Evolutionary conservation across 1,140 invertebrate genomes (phyloP), one percentile per base, ranked within the genome.

Genomic region (Papilio dardanus): DNA sequence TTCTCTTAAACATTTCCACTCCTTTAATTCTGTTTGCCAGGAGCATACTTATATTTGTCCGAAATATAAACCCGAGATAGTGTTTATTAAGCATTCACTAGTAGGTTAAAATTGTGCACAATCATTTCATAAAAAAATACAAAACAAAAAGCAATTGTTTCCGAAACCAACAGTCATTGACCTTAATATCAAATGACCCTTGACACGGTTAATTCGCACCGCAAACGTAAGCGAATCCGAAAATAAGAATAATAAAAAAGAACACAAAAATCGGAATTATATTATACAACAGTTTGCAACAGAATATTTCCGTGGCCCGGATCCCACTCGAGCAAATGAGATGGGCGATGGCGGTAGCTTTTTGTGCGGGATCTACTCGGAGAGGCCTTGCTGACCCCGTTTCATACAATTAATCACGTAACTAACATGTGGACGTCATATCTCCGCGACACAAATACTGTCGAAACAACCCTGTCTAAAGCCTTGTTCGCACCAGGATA

Each of bases 341-440:
- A 62, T 62, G 54, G 54, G 54, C 54, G 50, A 24, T 35, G 16
- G 2, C 33, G 8, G 67, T 19, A 19, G 33, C 35, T 69, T 69
- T 69, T 69, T 69, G 67, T 40, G 35, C 67, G 33, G 33, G 21
- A 69, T 12, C 35, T 69, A 40, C 42, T 46, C 42, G 16, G 67
- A 42, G 33, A 35, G 33, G 67, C 12, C n/a, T 16, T 35, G 65
- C 65, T 69, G 67, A 69, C 67, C 67, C 67, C 31, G 33, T 69
- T 69, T 24, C 19, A 19, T 69, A 24, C 67, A 69, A 66, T 66
- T 66, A 33, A 40, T 69, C 67, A 69, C 35, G 67, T 68, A 37
- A 21, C 42, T 69, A 69, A 69, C 33, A 69, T 42, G 35, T 69
- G 67, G 35, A 69, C 67, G 31, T 69, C 67, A 69, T 69, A 69